These are phyloP conservation scores for Anolis apletophallus DNA, from an alignment of 2,797 vertebrate species.

Conservation along the genomic window DNA sequence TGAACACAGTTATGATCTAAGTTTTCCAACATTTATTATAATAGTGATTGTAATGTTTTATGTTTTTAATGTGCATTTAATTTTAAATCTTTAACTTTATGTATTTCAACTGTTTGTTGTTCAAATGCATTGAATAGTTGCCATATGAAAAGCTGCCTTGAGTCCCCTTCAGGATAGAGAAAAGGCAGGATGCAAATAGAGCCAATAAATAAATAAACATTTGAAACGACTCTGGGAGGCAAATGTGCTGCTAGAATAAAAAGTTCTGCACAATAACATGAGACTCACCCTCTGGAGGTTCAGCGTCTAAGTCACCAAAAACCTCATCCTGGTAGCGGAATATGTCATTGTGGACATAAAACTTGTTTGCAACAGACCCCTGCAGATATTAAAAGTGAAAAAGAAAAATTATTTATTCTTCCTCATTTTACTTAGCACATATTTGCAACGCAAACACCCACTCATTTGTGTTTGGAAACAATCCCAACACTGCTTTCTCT, in stretches of 20 bases:
- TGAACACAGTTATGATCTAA: background rate
- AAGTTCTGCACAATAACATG: background rate
- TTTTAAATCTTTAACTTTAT: too few relatives aligned
- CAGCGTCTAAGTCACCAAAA: slow-evolving; percentile 95
- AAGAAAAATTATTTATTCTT: slow-evolving; percentile 23
- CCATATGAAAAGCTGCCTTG: too few relatives aligned
- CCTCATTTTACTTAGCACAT: background rate
- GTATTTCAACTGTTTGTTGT: too few relatives aligned
- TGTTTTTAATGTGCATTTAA: too few relatives aligned
- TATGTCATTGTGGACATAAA: slow-evolving; percentile 98
- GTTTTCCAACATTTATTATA: background rate
- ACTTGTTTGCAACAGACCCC: slow-evolving; percentile 98
- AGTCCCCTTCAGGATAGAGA: too few relatives aligned
- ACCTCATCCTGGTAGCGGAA: slow-evolving; percentile 98
- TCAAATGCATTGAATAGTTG: too few relatives aligned
- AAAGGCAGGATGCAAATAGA: too few relatives aligned
- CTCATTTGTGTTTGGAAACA: background rate
- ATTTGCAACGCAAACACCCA: background rate
- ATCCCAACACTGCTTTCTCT: background rate
- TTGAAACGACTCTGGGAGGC: background rate
- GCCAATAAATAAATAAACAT: too few relatives aligned
- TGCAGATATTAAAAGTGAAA: slow-evolving; percentile 65
- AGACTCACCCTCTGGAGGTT: slow-evolving; percentile 88
- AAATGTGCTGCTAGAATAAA: background rate
- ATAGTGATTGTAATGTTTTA: too few relatives aligned